Evolutionary conservation across 2,797 vertebrate genomes (phyloP).

Genomic region (Helostoma temminkii): DNA sequence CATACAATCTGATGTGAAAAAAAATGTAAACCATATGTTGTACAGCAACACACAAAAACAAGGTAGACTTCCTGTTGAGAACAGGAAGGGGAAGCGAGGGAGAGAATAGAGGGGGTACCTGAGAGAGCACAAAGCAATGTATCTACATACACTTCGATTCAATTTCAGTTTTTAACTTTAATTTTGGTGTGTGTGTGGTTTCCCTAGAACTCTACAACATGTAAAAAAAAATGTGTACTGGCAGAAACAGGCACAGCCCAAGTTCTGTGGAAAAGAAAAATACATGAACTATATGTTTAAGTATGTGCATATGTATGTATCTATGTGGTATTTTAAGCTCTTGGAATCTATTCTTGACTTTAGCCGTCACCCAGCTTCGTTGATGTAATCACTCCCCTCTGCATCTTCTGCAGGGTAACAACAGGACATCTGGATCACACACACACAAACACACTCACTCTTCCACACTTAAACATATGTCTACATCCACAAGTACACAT

Average conservation of each 20-base stretch:
- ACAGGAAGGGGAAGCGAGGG: constrained; percentile 75
- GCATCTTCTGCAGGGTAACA: constrained; percentile 49
- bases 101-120: constrained; percentile 47
- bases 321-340: constrained; percentile 55
- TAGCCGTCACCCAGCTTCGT: constrained; percentile 59
- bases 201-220: constrained; percentile 26
- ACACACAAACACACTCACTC: constrained; percentile 3
- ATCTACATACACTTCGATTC: no score
- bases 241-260: no score
- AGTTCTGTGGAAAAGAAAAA: not conserved
- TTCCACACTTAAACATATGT: not conserved
- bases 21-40: constrained; percentile 38
- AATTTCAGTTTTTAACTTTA: no score
- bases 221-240: constrained; percentile 29
- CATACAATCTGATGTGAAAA: constrained; percentile 15
- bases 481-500: constrained; percentile 10
- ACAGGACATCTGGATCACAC: constrained; percentile 53
- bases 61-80: constrained; percentile 52
- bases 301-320: constrained; percentile 15
- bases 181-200: constrained; percentile 31
- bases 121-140: constrained; percentile 40
- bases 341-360: constrained; percentile 53
- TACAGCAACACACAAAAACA: constrained; percentile 10
- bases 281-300: not conserved
- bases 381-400: constrained; percentile 55